These are phyloP conservation scores for Drosophila pallidifrons DNA, from an alignment of 1,140 invertebrate species.

Conservation along the genomic window DNA sequence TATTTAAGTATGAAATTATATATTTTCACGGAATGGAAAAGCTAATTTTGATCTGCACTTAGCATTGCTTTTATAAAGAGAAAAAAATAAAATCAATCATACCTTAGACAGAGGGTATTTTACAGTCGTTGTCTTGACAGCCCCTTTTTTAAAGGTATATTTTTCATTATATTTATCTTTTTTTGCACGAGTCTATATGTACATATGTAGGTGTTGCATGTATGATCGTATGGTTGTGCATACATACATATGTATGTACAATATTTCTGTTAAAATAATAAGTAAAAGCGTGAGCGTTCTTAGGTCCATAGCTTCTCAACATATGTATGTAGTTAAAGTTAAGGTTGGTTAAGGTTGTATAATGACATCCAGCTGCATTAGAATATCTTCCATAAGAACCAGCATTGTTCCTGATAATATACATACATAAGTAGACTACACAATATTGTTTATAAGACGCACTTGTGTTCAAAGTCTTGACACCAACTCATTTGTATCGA, in stretches of 20 bases:
- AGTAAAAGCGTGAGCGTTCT: not conserved
- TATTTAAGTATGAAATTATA: no score
- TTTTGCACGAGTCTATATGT: conserved; percentile 4
- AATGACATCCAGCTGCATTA: not conserved
- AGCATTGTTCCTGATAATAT: not conserved
- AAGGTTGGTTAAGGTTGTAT: not conserved
- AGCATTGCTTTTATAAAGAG: no score
- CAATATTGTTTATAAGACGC: not conserved
- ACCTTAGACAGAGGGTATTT: no score
- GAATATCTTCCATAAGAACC: not conserved
- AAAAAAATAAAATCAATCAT: no score
- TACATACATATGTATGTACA: not conserved
- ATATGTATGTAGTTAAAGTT: not conserved
- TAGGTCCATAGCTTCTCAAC: not conserved
- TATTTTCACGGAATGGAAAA: no score
- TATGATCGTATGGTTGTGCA: not conserved
- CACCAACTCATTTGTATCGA: not conserved
- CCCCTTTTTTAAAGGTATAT: not conserved
- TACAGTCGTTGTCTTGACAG: not conserved
- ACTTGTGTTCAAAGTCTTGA: not conserved
- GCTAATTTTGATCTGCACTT: no score
- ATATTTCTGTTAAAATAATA: not conserved
- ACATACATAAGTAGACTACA: not conserved
- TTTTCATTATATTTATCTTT: not conserved
- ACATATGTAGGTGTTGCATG: not conserved